Conservation (phyloP, 2,797 vertebrate genomes). For the Phalanger gymnotis region DNA sequence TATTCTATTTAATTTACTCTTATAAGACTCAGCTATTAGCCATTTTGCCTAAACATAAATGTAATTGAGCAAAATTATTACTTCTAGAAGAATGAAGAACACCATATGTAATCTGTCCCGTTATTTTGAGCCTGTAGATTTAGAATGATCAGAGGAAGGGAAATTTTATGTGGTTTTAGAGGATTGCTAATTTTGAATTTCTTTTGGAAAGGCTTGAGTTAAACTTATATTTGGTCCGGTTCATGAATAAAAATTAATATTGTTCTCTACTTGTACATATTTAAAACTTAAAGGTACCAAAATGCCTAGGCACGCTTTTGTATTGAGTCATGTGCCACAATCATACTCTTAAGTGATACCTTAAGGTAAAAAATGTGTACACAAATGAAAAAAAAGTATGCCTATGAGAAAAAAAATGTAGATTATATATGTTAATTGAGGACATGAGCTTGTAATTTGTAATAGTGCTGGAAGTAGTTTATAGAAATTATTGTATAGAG, state of each 20-base stretch:
- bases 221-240: constrained; percentile 7
- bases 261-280: constrained; percentile 17
- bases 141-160: background rate
- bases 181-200: background rate
- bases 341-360: constrained; percentile 26
- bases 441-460: constrained; percentile 4
- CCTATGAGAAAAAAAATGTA: constrained; percentile 10
- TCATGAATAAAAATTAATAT: background rate
- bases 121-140: constrained; percentile 22
- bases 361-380: constrained; percentile 30
- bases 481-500: constrained; percentile 18
- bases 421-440: constrained; percentile 22
- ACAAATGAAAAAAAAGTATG: constrained; percentile 9
- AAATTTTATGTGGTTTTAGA: background rate
- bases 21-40: background rate
- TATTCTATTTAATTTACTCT: constrained; percentile 3
- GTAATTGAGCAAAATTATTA: background rate
- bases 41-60: constrained; percentile 43
- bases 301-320: constrained; percentile 13
- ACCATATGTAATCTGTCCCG: background rate
- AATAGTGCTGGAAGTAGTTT: background rate
- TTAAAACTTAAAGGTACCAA: constrained; percentile 11
- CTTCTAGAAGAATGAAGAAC: constrained; percentile 12
- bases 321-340: constrained; percentile 41
- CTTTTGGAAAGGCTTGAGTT: background rate